phyloP scores from a whole-genome alignment of 2,888 invertebrate genomes.

The Drosophila differens region DNA sequence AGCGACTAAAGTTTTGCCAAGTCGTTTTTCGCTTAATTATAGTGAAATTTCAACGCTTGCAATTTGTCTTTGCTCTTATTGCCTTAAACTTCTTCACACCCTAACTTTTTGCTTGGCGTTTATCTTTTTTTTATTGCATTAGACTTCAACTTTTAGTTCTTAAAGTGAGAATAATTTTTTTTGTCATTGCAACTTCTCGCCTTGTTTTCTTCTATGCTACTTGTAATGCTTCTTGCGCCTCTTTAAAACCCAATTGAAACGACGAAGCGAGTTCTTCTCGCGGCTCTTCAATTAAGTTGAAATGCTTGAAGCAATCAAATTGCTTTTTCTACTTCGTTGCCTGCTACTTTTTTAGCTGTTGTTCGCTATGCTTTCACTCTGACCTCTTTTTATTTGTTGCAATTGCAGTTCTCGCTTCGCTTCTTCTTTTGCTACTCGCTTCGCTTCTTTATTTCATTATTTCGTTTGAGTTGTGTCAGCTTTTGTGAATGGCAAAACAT shows the following conservation, averaged over 20 bases:
- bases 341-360: not conserved
- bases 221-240: not conserved
- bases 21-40: not conserved
- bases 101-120: not conserved
- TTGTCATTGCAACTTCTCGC: not conserved
- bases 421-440: not conserved
- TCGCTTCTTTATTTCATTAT: not conserved
- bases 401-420: not conserved
- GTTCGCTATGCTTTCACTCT: not conserved
- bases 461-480: not conserved
- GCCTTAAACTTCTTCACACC: not conserved
- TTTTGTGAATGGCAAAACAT: not conserved
- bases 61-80: not conserved
- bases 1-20: not conserved
- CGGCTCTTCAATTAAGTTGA: not conserved
- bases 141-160: not conserved
- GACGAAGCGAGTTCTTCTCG: not conserved
- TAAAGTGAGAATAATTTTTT: not conserved
- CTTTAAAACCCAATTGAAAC: not conserved
- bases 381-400: conserved; percentile 11
- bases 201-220: not conserved
- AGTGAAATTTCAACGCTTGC: not conserved
- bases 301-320: not conserved
- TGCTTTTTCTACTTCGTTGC: not conserved
- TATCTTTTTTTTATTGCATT: not conserved